Percentiles rank a stretch among this genome's conserved stretches.
These are phyloP conservation scores for Phenacoccus solenopsis DNA, from an alignment of 1,140 invertebrate species.

Conservation along the genomic window DNA sequence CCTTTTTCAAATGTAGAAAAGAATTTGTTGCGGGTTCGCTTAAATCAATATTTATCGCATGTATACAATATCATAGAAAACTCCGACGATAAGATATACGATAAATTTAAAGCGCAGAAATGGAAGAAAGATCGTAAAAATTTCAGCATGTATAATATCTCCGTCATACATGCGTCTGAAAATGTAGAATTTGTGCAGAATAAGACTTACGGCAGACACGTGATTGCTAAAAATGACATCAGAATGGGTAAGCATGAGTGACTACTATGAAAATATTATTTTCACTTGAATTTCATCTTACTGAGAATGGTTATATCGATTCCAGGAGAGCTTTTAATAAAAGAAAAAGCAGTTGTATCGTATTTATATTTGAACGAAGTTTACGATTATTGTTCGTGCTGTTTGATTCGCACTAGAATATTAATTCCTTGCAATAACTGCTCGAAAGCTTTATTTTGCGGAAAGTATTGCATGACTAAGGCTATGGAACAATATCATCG, in stretches of 20 bases:
- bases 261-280: too few relatives aligned
- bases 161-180: background rate
- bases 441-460: background rate
- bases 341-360: background rate
- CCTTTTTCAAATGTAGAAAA: background rate
- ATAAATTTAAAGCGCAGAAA: background rate
- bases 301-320: background rate
- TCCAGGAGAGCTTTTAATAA: background rate
- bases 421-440: background rate
- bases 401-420: background rate
- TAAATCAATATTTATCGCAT: background rate
- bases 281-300: too few relatives aligned
- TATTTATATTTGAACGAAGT: background rate
- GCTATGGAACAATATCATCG: background rate
- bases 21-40: background rate
- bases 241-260: background rate
- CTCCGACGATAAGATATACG: background rate
- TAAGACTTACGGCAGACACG: background rate
- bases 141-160: conserved; percentile 2
- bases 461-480: background rate
- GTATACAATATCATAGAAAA: background rate
- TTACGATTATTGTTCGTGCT: background rate
- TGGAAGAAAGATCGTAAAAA: background rate
- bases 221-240: background rate
- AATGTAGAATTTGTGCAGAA: background rate